Evolutionary conservation across 2,113 vertebrate genomes (phyloP).

Genomic region (Petaurus breviceps): DNA sequence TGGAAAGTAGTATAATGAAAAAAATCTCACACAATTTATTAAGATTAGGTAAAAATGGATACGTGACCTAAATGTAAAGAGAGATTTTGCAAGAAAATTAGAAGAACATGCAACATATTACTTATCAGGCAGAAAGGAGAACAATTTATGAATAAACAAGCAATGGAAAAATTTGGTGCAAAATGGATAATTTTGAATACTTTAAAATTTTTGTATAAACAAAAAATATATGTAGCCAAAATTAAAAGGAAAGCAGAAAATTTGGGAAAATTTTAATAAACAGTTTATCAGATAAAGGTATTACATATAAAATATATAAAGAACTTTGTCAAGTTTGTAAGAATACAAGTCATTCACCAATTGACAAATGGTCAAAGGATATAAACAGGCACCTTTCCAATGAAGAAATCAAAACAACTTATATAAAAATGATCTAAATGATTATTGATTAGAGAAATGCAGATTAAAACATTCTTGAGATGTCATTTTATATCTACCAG

Average conservation of each 20-base stretch:
- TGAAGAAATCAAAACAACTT: neutral
- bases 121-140: neutral
- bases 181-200: neutral
- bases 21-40: neutral
- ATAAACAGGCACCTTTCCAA: neutral
- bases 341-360: neutral
- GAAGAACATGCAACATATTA: neutral
- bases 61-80: neutral
- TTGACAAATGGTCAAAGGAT: neutral
- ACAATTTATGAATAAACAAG: neutral
- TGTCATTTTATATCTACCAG: neutral
- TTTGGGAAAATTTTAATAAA: neutral
- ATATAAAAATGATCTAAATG: neutral
- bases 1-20: neutral
- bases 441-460: neutral
- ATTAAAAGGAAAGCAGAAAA: neutral
- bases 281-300: neutral
- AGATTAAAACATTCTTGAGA: neutral
- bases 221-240: neutral
- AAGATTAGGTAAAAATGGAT: neutral
- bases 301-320: neutral
- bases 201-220: neutral
- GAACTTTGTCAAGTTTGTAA: neutral
- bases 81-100: neutral
- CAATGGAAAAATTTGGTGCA: neutral